These are phyloP conservation scores for Sarcophaga variegata DNA, from an alignment of 2,888 invertebrate genomes.

Conservation along the genomic window DNA sequence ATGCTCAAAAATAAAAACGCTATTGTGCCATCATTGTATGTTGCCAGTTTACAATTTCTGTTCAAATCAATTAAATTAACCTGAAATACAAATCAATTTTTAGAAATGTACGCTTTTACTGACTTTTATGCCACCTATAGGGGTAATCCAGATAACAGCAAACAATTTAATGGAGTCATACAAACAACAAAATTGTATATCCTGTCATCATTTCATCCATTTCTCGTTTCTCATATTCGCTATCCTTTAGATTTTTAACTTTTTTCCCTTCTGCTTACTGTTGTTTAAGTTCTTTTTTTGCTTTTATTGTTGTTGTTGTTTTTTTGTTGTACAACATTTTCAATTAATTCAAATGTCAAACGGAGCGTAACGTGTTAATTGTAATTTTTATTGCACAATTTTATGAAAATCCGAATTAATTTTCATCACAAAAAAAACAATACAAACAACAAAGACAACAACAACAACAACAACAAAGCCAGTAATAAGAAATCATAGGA, in stretches of 20 bases:
- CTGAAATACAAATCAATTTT: too few relatives aligned
- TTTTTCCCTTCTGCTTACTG: background rate
- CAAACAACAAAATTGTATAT: conserved; percentile 35
- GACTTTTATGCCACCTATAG: background rate
- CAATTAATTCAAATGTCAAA: conserved; percentile 74
- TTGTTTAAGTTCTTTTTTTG: background rate
- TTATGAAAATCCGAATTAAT: conserved; percentile 72
- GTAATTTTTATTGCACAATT: conserved; percentile 71
- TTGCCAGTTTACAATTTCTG: too few relatives aligned
- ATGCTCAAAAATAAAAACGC: too few relatives aligned
- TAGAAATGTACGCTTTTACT: background rate
- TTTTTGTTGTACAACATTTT: conserved; percentile 61
- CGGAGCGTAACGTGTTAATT: conserved; percentile 72
- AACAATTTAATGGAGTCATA: conserved; percentile 16
- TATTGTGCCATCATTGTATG: too few relatives aligned
- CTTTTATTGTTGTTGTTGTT: background rate
- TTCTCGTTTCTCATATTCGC: conserved; percentile 3
- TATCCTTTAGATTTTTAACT: background rate
- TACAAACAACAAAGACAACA: background rate
- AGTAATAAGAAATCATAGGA: conserved; percentile 58
- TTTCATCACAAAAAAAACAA: conserved; percentile 59
- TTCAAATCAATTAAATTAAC: too few relatives aligned
- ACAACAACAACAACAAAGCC: conserved; percentile 13
- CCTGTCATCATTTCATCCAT: conserved; percentile 48
- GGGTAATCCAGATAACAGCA: background rate